phyloP scores from a whole-genome alignment of 2,113 vertebrate species.

The Ahaetulla prasina region DNA sequence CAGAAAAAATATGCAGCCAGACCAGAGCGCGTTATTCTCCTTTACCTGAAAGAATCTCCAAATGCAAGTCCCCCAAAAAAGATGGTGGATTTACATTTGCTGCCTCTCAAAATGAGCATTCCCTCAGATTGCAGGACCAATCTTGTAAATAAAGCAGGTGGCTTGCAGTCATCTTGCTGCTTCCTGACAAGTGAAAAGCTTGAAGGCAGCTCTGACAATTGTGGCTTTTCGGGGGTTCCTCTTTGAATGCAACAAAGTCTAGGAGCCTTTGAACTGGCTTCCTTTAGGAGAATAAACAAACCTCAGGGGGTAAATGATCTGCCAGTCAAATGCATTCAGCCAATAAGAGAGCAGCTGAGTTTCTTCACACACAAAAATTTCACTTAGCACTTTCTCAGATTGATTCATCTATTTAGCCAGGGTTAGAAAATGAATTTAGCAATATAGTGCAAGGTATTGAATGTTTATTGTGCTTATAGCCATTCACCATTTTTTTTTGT shows the following conservation, averaged over 20 bases:
- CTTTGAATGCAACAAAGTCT: background rate
- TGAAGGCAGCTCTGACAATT: background rate
- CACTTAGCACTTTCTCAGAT: background rate
- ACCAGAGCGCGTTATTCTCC: background rate
- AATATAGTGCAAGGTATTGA: background rate
- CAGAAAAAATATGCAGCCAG: constrained; percentile 15
- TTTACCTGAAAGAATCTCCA: background rate
- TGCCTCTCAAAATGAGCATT: background rate
- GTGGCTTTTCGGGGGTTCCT: constrained; percentile 1
- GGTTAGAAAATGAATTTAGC: background rate
- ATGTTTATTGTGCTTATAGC: background rate
- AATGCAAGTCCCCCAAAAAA: background rate
- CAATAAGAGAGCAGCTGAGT: background rate
- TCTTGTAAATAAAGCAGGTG: constrained; percentile 31
- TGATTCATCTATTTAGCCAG: background rate
- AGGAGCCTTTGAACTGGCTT: background rate
- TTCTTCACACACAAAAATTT: background rate
- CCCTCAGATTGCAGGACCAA: constrained; percentile 16
- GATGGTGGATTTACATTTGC: constrained; percentile 27
- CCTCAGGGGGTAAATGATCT: background rate
- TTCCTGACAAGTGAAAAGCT: constrained; percentile 17
- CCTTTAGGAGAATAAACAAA: constrained; percentile 17
- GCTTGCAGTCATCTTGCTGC: background rate
- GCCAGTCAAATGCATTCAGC: background rate
- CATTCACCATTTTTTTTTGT: background rate